Evolutionary conservation across 2,113 vertebrate genomes (phyloP), one percentile per base, ranked within the genome.

Genomic region (Seriola aureovittata): DNA sequence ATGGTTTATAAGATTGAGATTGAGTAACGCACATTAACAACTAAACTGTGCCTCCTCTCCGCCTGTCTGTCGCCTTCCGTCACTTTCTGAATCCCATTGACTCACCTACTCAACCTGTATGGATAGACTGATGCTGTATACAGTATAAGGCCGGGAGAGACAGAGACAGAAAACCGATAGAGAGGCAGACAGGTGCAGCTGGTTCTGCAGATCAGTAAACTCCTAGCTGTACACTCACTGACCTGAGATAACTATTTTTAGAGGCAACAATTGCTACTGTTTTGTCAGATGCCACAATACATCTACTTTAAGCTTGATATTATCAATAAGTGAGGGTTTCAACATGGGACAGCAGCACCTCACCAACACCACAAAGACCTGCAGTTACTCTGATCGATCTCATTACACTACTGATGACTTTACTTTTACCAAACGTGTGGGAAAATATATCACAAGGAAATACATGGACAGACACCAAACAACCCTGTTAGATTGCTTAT

Each of bases 91-190:
- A 71, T 54, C n/a, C 59, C 2, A 38, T 44, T 57, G 78, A 71
- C 60, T 78, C 67, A 71, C 82, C 71, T 62, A 55, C 57, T 75
- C 76, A 72, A 87, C 81, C 84, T 67, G 87, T 81, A 62, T 34
- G 52, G 68, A 72, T 12, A 40, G 32, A 36, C 63, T 25, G 44
- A 23, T 52, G 48, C 60, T 83, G 57, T 38, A 1, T 36, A 50
- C 17, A 57, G 25, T 57, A 5, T 34, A 54, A 14, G 48, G 34
- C 79, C 44, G 74, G 75, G 29, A 80, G 36, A n/a, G 57, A 81
- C 65, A 71, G 19, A 71, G 17, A 71, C 8, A 6, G 17, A 66
- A 66, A 74, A 17, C 21, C 6, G 65, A 58, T 9, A 62, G 40
- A 34, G 36, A 62, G 54, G 42, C 62, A 71, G 59, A 79, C 66